Evolutionary conservation across 2,113 vertebrate genomes (phyloP).

Genomic region (Entomyzon cyanotis): DNA sequence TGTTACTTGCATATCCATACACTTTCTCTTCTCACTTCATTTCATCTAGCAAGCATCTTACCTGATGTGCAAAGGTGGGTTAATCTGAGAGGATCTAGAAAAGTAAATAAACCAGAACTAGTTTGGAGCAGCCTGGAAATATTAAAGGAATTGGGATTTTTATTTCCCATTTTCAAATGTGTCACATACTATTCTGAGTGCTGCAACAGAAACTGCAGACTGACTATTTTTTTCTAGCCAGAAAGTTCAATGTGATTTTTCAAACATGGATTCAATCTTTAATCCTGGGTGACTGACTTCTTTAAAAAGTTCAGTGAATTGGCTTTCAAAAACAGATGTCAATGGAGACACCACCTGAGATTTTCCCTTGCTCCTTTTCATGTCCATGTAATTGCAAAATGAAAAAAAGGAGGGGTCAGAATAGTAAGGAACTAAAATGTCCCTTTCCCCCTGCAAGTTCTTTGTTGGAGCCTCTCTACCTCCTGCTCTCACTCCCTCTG

Average conservation of each 20-base stretch:
- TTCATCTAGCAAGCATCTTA: not conserved
- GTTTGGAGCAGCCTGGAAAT: not conserved
- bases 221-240: not conserved
- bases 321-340: not conserved
- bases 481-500: not conserved
- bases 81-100: not conserved
- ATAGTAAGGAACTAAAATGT: not conserved
- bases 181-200: not conserved
- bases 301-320: not conserved
- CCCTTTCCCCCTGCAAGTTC: not conserved
- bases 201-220: not conserved
- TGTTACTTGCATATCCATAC: rapidly evolving
- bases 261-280: not conserved
- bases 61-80: not conserved
- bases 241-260: not conserved
- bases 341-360: not conserved
- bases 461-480: not conserved
- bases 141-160: not conserved
- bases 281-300: not conserved
- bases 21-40: not conserved
- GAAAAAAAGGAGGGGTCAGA: not conserved
- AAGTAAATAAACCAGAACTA: not conserved
- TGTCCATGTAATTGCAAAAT: not conserved
- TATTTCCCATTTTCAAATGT: not conserved
- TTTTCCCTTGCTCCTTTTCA: not conserved